Evolutionary conservation across 2,888 invertebrate species (phyloP), one percentile per base, ranked within the genome.

Genomic region (Gasteruption jaculator): DNA sequence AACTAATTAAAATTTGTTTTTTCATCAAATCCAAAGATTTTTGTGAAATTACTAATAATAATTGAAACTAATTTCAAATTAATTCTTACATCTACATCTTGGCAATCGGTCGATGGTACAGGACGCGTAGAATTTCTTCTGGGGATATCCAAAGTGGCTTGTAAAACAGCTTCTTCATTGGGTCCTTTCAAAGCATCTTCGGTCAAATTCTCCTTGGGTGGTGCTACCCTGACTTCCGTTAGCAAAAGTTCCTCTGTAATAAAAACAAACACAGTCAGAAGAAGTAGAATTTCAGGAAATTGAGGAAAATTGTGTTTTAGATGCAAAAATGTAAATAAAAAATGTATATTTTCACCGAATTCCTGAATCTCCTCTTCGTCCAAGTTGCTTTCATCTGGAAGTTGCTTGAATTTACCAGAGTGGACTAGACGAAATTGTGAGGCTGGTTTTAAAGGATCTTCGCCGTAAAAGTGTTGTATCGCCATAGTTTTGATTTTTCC

Each of bases 31-130:
- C 8, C 5, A 16, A 16, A 37, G 20, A 32, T 21, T 32, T 15
- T 34, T 6, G 3, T 29, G 12, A 19, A 27, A 37, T 4, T 7
- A 10, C n/a, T 19, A 21, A 5, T 11, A 15, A 31, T 20, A 30
- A 37, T 45, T 20, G 38, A n/a, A 14, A 26, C 34, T 37, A 20
- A 38, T 42, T 11, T 19, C 19, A 24, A 41, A 35, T 11, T 24
- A 18, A 19, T 45, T 54, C 58, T 69, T 57, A 77, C 76, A 62
- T 78, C 76, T 12, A 73, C 71, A 26, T n/a, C n/a, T 49, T 73
- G 70, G 47, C 73, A 71, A 50, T 75, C 73, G 20, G 71, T 65
- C 43, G 71, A 67, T 31, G 74, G 71, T 30, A 69, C 53, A 19
- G 68, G 65, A 50, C 65, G 56, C 18, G 64, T 48, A 34, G 55